Evolutionary conservation across 2,888 invertebrate species (phyloP).

Genomic region (Philhelius pedissequus): DNA sequence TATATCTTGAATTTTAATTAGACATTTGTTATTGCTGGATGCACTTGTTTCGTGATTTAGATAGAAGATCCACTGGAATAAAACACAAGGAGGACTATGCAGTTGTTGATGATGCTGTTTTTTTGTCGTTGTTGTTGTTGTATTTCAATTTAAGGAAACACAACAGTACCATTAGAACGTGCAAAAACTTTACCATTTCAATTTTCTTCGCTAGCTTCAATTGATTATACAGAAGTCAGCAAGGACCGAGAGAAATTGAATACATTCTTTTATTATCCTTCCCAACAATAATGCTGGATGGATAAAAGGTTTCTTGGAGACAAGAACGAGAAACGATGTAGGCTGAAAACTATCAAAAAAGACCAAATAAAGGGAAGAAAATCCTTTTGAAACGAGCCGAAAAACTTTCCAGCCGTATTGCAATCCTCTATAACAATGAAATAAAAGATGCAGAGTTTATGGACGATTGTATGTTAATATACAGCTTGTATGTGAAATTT

Average conservation of each 20-base stretch:
- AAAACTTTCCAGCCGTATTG: conserved; percentile 48
- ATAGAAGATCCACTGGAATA: conserved; percentile 38
- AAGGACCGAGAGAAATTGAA: background rate
- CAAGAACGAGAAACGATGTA: conserved; percentile 44
- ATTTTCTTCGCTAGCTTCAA: background rate
- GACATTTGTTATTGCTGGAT: conserved; percentile 24
- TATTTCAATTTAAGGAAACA: background rate
- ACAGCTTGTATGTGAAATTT: background rate
- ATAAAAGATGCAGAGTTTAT: conserved; percentile 23
- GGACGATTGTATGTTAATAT: background rate
- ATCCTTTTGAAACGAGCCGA: conserved; percentile 35
- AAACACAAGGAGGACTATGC: conserved; percentile 7
- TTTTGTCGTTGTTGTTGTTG: background rate
- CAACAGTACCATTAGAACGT: conserved; percentile 28
- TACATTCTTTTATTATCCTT: conserved; percentile 48
- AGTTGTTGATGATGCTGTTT: background rate
- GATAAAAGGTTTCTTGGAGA: background rate
- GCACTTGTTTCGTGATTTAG: conserved; percentile 15
- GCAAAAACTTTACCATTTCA: conserved; percentile 42
- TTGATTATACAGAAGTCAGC: conserved; percentile 14
- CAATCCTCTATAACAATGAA: conserved; percentile 54
- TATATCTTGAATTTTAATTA: conserved; percentile 44
- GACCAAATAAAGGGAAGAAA: background rate
- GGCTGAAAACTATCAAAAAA: conserved; percentile 38
- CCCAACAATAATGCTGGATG: background rate